Conservation (phyloP, 2,797 vertebrate species). For the Chromis chromis region DNA sequence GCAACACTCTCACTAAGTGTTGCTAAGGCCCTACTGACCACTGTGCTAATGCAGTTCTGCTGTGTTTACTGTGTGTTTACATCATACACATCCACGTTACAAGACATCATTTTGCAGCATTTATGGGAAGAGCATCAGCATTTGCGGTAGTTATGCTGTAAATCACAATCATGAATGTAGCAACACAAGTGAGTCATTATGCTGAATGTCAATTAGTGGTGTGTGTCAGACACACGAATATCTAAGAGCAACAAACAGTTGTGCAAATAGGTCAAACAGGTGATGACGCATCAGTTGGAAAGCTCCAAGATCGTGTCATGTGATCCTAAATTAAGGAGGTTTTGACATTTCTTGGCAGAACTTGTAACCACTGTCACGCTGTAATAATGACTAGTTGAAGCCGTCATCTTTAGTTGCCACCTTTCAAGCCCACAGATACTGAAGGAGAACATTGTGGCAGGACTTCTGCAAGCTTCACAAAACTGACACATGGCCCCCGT, state of each 20-base stretch:
- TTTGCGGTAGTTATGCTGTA: neutral
- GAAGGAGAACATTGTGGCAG: no score
- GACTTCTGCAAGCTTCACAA: neutral
- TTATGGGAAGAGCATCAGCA: constrained; percentile 1
- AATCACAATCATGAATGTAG: constrained; percentile 16
- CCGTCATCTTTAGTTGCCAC: neutral
- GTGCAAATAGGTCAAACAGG: neutral
- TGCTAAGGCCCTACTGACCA: neutral
- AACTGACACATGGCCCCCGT: neutral
- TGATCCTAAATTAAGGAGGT: neutral
- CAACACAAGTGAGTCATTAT: constrained; percentile 34
- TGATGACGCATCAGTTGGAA: neutral
- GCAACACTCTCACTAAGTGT: constrained; percentile 5
- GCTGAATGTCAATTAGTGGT: constrained; percentile 17
- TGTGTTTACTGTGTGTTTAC: constrained; percentile 15
- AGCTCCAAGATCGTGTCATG: neutral
- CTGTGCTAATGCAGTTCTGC: constrained; percentile 7
- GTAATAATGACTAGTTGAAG: neutral
- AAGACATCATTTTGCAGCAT: constrained; percentile 2
- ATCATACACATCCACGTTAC: constrained; percentile 13
- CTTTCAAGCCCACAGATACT: no score
- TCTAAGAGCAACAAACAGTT: neutral
- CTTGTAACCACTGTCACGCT: neutral
- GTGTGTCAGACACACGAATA: constrained; percentile 1
- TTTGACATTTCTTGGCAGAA: constrained; percentile 12